Base-by-base conservation (phyloP, 2,113 vertebrate species). In the Noctilio leporinus region DNA sequence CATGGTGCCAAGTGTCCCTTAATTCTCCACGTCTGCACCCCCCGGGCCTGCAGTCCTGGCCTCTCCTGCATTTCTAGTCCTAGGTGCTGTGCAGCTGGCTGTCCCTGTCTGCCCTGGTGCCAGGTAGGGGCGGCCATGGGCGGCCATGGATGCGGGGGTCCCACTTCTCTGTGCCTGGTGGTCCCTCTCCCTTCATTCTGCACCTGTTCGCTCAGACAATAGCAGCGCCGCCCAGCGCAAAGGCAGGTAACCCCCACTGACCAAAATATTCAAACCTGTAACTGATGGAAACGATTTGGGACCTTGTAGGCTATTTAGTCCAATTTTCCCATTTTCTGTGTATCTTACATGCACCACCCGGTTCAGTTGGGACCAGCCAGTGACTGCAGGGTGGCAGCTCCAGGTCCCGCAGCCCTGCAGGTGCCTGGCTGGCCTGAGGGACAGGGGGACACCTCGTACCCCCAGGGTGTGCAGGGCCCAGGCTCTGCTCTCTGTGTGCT, bases 101-200 rank as follows among this genome's bases (percentile, higher is more conserved):
- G 35, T 62, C 49, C 26, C 33, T 14, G 57, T 9, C 62, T 7
- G 69, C 64, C 2, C 62, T 16, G 67, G 72, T 59, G 53, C 86
- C 96, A 95, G 97, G 96, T 97, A 97, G 30, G 57, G 14, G 28
- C 28, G 16, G n/a, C 67, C 22, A 2, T 30, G 6, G n/a, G n/a
- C 28, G 33, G 59, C 73, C 5, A 2, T n/a, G 14, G 28, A 0
- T 47, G 67, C 33, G 33, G 70, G 47, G 82, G 51, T 4, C 47
- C 1, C 30, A 16, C 67, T 67, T n/a, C 73, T 19, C 72, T 4
- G 43, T 10, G 26, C 26, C 3, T 4, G 17, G 8, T 45, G 51
- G 0, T 9, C 24, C 4, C 2, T 17, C 40, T 10, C 8, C 40
- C 35, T 33, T 45, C 20, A 0, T 28, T 77, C 6, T 7, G 15